These are phyloP conservation scores for Toxotes chatareus DNA, from an alignment of 2,113 vertebrate species.

Conservation along the genomic window DNA sequence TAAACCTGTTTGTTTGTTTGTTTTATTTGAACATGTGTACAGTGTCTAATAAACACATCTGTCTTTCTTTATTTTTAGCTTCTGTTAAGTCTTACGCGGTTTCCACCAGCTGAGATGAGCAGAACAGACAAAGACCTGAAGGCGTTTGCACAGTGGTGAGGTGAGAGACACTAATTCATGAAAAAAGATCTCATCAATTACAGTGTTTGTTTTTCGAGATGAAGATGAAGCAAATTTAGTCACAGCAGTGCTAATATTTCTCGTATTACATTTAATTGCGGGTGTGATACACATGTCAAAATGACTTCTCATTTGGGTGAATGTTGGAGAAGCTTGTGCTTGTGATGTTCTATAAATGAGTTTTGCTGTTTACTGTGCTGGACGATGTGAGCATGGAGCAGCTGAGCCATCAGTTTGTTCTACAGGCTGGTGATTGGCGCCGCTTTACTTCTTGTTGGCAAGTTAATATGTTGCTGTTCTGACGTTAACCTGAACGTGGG, in stretches of 20 bases:
- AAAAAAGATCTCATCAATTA: not conserved
- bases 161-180: not conserved
- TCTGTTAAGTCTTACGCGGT: not conserved
- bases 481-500: no score
- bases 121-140: not conserved
- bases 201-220: not conserved
- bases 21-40: not conserved
- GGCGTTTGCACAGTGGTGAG: constrained; percentile 8
- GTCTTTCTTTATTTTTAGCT: not conserved
- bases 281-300: not conserved
- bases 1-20: not conserved
- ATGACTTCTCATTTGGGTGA: not conserved
- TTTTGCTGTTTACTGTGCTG: no score
- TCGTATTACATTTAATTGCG: no score
- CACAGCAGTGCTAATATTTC: no score
- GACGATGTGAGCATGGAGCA: no score
- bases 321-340: no score
- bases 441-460: no score
- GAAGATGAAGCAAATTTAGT: not conserved
- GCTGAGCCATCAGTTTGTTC: no score
- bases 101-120: not conserved
- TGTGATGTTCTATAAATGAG: no score
- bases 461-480: no score
- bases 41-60: not conserved
- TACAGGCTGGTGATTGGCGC: no score